Evolutionary conservation across 1,140 invertebrate genomes (phyloP), one percentile per base, ranked within the genome.

Genomic region (Drosophila asahinai): DNA sequence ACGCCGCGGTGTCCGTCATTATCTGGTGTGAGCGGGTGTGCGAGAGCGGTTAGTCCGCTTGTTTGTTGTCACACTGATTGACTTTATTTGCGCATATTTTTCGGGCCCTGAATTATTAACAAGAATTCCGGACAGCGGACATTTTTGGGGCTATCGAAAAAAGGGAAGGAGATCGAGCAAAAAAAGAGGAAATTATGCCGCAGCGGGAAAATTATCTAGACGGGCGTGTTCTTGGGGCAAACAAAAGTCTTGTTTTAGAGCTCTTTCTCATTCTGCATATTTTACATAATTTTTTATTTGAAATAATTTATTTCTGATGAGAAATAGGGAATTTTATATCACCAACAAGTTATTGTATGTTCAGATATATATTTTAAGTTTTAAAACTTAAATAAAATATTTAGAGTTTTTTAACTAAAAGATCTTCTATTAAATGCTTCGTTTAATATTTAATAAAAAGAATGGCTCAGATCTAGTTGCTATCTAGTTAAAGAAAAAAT

Each of bases 71-170:
- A 80, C 82, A 76, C 64, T 77, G 82, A 90, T 90, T 90, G 86
- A 90, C 86, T 90, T 90, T 90, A 90, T 90, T 83, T 80, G 82
- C 71, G 81, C 76, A 90, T 82, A 90, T 90, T 84, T 86, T 89
- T 82, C 55, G 66, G 83, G 42, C 36, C 15, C 51, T 61, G 75
- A 90, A 90, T 90, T 90, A 90, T 90, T 90, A 80, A 90, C 79
- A 80, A 86, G 68, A 59, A 74, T 49, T 19, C 64, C 33, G 40
- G 33, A 45, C 19, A 30, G 40, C 11, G 58, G 40, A 25, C 27
- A 47, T 14, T 22, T 67, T 67, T 40, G 6, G 14, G 47, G 14
- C 14, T 47, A 36, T 14, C 63, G 12, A 33, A 8, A 27, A 14
- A 8, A 14, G 9, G 15, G 15, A 7, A 5, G 11, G 14, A 42